Conservation (phyloP, 2,888 invertebrate species). For the Chymomyza amoena region DNA sequence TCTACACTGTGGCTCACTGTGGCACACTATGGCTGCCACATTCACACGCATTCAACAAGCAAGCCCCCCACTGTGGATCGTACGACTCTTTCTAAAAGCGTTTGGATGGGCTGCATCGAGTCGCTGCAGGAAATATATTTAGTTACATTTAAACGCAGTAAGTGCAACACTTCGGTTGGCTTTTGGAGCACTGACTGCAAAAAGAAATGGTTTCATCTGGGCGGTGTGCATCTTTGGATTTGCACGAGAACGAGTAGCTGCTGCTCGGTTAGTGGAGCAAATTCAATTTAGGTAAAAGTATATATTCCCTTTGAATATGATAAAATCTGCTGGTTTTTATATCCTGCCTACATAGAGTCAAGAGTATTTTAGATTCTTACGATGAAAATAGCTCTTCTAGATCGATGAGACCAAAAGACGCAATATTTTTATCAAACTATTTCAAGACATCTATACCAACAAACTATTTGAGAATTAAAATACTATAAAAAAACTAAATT, state of each 20-base stretch:
- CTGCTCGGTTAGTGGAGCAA: background rate
- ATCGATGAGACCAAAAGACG: too few relatives aligned
- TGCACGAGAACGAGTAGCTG: background rate
- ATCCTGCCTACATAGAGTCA: too few relatives aligned
- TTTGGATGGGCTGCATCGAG: conserved; percentile 33
- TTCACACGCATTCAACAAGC: conserved; percentile 57
- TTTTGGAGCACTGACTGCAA: conserved; percentile 23
- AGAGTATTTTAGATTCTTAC: too few relatives aligned
- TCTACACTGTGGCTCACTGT: background rate
- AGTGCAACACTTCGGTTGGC: conserved; percentile 67
- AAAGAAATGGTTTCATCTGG: too few relatives aligned
- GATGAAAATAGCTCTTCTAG: too few relatives aligned
- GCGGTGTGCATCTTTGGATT: too few relatives aligned
- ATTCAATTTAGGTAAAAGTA: background rate
- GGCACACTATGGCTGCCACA: conserved; percentile 3
- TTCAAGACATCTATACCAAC: too few relatives aligned
- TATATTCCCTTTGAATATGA: too few relatives aligned
- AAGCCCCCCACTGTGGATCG: background rate
- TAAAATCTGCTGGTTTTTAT: too few relatives aligned
- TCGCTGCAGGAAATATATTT: conserved; percentile 68
- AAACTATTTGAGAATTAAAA: too few relatives aligned
- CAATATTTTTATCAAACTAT: too few relatives aligned
- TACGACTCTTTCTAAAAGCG: conserved; percentile 10
- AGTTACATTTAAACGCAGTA: conserved; percentile 69
- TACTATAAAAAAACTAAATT: too few relatives aligned